Percentiles rank a stretch among this genome's conserved stretches.
phyloP scores from a whole-genome alignment of 2,113 vertebrate species.

The Calypte anna region DNA sequence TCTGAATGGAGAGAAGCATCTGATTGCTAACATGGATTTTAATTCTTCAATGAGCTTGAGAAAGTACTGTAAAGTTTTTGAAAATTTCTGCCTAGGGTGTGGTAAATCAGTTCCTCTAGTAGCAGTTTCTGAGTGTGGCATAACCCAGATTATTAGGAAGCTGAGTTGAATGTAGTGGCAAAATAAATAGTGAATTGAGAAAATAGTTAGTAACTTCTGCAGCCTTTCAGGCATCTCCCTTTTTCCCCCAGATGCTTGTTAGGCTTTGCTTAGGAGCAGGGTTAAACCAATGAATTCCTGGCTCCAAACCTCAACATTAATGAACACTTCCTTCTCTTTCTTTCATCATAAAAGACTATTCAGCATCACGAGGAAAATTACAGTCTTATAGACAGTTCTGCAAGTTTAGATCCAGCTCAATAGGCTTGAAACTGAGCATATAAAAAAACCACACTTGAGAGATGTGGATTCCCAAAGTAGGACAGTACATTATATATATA shows the following conservation, averaged over 20 bases:
- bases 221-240: background rate
- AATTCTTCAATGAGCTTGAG: background rate
- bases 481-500: background rate
- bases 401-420: background rate
- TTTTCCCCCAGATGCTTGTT: background rate
- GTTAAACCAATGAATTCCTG: background rate
- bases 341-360: background rate
- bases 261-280: background rate
- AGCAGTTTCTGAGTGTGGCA: background rate
- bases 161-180: background rate
- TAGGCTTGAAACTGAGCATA: background rate
- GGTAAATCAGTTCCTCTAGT: background rate
- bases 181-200: background rate
- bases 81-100: background rate
- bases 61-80: background rate
- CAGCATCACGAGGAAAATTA: background rate
- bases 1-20: background rate
- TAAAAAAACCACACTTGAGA: background rate
- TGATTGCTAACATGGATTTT: background rate
- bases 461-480: background rate
- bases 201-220: background rate
- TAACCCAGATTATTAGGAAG: background rate
- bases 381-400: background rate
- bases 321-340: background rate
- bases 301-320: background rate